phyloP scores from a whole-genome alignment of 2,113 vertebrate species.

The Tupaia tana region DNA sequence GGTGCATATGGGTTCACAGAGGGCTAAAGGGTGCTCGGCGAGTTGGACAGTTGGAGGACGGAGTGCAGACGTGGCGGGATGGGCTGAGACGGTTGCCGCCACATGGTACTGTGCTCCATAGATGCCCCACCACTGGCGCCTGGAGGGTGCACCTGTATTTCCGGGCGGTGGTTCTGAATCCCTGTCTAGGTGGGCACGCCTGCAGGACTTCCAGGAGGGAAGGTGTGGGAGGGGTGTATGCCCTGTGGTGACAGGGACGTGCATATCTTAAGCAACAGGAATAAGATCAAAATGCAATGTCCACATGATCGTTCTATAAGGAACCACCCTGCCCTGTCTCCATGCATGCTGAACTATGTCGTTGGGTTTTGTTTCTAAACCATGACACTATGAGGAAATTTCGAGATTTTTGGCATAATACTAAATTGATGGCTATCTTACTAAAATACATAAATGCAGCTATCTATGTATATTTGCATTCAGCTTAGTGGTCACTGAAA shows the following conservation, averaged over 20 bases:
- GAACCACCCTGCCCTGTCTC: neutral
- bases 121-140: neutral
- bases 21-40: neutral
- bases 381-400: neutral
- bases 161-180: neutral
- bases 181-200: neutral
- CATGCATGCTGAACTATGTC: neutral
- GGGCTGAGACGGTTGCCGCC: too few relatives aligned
- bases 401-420: neutral
- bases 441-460: neutral
- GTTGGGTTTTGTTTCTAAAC: neutral
- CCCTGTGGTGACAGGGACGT: neutral
- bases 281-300: neutral
- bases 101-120: too few relatives aligned
- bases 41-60: fast-evolving
- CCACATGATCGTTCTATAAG: neutral
- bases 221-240: neutral
- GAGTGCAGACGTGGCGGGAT: fast-evolving
- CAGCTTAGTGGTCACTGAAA: neutral
- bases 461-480: neutral
- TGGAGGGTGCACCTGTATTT: neutral
- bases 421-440: neutral
- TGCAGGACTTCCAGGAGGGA: neutral
- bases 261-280: neutral
- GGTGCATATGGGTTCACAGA: neutral